Evolutionary conservation across 2,797 vertebrate species (phyloP), one percentile per base, ranked within the genome.

Genomic region (Falco rusticolus): DNA sequence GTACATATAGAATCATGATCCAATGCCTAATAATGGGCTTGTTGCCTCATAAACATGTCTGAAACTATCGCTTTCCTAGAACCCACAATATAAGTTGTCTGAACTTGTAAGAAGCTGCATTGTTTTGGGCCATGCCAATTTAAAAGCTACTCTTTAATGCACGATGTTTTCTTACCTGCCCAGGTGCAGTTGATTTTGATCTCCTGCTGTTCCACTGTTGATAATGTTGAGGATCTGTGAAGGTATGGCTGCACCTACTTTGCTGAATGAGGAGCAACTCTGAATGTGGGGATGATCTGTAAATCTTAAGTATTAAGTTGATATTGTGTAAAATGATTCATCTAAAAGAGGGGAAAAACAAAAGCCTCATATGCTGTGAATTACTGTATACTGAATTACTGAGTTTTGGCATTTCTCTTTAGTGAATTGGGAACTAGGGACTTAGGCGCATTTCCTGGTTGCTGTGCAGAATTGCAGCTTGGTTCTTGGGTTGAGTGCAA

Each of bases 61-160:
- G 60, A 65, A 92, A 56, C n/a, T 54, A 3, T 56, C 34, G 13
- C 9, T 3, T 87, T 95, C 17, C 22, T 86, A 45, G 34, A 94
- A n/a, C 39, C 91, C 20, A 5, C 0, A 0, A 7, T 41, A 0
- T 17, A 47, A 72, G 26, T 81, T 90, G 66, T 71, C 72, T 91
- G 79, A 93, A 84, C 84, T 92, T 95, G 89, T 61, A 84, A 69
- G 79, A 84, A 84, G 26, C 75, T 94, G 53, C 37, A 3, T 28
- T 86, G 65, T 65, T 91, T 89, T 76, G 79, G 24, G 13, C 65
- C 6, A 9, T 8, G 2, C 28, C 1, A 2, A 6, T 93, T 94
- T 79, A 47, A 71, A 54, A 92, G 59, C 53, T n/a, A 1, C 16
- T 70, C 39, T 69, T 83, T 48, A 34, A 63, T n/a, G 22, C 19